phyloP scores from a whole-genome alignment of 2,113 vertebrate genomes.

The Colaptes auratus region DNA sequence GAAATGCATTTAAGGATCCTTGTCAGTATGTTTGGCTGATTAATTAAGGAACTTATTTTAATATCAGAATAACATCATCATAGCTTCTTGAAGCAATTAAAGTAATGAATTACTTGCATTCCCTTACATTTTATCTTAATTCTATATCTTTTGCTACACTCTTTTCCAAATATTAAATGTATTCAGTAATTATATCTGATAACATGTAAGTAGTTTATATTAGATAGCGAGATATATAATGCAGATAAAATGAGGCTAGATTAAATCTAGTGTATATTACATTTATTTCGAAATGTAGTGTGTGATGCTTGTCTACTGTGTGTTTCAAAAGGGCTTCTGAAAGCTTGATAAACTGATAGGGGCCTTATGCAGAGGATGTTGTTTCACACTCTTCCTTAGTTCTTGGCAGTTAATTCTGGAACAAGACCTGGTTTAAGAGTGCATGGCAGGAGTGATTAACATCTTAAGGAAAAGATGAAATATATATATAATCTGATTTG shows the following conservation, averaged over 20 bases:
- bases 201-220: constrained; percentile 62
- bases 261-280: constrained; percentile 13
- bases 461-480: background rate
- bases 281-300: background rate
- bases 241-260: constrained; percentile 9
- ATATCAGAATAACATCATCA: constrained; percentile 54
- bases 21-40: constrained; percentile 49
- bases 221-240: constrained; percentile 4
- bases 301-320: background rate
- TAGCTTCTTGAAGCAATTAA: constrained; percentile 46
- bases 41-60: constrained; percentile 65
- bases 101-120: constrained; percentile 55
- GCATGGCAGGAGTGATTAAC: background rate
- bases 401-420: background rate
- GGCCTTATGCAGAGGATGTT: background rate
- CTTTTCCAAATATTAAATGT: constrained; percentile 50
- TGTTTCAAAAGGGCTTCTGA: background rate
- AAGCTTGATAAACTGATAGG: background rate
- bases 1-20: constrained; percentile 37
- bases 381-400: background rate
- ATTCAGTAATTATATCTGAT: constrained; percentile 68
- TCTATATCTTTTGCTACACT: constrained; percentile 16
- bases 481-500: background rate
- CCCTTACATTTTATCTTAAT: constrained; percentile 41
- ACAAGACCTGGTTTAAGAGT: background rate